Conservation (phyloP, 2,113 vertebrate species). For the Jaculus jaculus region DNA sequence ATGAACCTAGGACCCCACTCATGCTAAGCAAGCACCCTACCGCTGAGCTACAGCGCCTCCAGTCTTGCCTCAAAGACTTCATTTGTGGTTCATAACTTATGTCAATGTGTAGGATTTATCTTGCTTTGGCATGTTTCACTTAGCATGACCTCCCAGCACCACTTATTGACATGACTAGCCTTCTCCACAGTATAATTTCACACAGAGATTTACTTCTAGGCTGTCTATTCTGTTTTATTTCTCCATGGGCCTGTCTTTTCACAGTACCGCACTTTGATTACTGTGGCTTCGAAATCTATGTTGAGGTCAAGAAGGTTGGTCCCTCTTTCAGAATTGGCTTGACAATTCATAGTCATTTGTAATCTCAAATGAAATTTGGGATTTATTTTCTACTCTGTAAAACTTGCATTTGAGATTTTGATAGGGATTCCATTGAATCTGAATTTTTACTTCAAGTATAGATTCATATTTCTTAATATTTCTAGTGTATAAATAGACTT, state of each 20-base stretch:
- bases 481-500: background rate
- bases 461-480: constrained; percentile 26
- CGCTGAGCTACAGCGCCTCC: too few relatives aligned
- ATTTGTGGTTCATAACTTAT: too few relatives aligned
- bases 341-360: background rate
- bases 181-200: too few relatives aligned
- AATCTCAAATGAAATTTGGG: background rate
- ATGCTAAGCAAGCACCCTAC: too few relatives aligned
- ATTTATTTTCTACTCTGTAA: background rate
- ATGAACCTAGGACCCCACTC: too few relatives aligned
- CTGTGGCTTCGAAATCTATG: background rate
- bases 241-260: background rate
- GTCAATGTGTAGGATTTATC: too few relatives aligned
- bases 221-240: background rate
- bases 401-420: background rate
- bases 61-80: too few relatives aligned
- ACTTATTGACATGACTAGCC: too few relatives aligned
- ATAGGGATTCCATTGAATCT: background rate
- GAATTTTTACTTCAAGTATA: background rate
- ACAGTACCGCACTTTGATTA: background rate
- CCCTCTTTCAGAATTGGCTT: background rate
- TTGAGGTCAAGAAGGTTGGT: background rate
- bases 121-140: too few relatives aligned
- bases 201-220: background rate
- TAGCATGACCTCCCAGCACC: too few relatives aligned